Evolutionary conservation across 2,888 invertebrate species (phyloP).

Genomic region (Tuberolachnus salignus): DNA sequence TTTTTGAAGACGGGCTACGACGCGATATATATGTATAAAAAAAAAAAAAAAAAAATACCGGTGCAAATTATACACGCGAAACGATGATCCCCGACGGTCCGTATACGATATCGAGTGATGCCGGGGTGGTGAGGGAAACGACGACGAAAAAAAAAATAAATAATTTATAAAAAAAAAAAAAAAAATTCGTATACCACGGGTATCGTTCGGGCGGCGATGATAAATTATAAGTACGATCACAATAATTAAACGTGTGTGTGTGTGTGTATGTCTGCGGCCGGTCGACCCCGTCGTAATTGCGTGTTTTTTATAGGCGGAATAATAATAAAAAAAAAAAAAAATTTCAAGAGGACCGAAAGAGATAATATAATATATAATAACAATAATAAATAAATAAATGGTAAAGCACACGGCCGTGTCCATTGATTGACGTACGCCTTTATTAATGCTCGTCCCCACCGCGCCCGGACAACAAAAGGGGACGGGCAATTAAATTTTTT

Average conservation of each 20-base stretch:
- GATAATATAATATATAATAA: neutral
- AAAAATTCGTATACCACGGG: no score
- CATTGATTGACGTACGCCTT: constrained; percentile 13
- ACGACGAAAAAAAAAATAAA: no score
- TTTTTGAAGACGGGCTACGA: constrained; percentile 32
- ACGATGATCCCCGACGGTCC: neutral
- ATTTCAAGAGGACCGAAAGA: neutral
- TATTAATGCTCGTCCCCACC: neutral
- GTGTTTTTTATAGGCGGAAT: constrained; percentile 11
- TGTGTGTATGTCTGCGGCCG: neutral
- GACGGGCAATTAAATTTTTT: constrained; percentile 1
- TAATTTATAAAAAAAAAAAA: no score
- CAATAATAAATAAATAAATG: no score
- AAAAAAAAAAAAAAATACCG: no score
- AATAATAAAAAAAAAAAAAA: no score
- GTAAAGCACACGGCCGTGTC: constrained; percentile 19
- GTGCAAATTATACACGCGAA: constrained; percentile 21
- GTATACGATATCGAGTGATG: neutral
- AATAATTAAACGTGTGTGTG: constrained; percentile 40
- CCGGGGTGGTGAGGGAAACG: no score
- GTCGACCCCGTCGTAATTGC: constrained; percentile 20
- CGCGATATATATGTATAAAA: neutral
- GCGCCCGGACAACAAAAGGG: neutral
- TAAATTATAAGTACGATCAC: neutral
- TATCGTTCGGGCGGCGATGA: no score